Percentiles rank a stretch among this genome's conserved stretches.
Evolutionary conservation across 2,113 vertebrate genomes (phyloP).

Genomic region (Caloenas nicobarica): DNA sequence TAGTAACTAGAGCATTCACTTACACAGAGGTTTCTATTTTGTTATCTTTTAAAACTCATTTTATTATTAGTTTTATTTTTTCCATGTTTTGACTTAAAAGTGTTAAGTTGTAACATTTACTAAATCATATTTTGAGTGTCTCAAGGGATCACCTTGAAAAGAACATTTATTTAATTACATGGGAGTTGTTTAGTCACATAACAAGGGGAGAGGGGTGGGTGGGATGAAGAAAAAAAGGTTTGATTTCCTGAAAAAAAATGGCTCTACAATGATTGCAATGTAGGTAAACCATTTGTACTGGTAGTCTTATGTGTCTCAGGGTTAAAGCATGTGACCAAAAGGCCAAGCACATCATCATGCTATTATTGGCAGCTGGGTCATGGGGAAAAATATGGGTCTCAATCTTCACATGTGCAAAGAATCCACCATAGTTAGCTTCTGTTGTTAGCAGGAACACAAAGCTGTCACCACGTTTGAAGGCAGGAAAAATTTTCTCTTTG

Average conservation of each 20-base stretch:
- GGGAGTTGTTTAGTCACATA: neutral
- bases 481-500: neutral
- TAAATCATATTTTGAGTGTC: neutral
- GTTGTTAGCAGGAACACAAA: neutral
- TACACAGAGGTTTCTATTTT: neutral
- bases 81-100: neutral
- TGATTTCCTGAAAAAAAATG: neutral
- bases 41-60: neutral
- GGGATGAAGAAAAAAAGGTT: neutral
- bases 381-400: neutral
- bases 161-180: neutral
- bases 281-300: neutral
- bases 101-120: neutral
- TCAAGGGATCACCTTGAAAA: neutral
- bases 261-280: neutral
- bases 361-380: neutral
- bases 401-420: neutral
- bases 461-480: neutral
- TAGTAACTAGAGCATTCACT: constrained; percentile 11
- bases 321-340: neutral
- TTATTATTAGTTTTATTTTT: neutral
- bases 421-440: neutral
- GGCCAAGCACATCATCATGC: neutral
- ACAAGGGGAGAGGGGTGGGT: fast-evolving
- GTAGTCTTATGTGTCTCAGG: neutral